A percentile compares a stretch with the other conserved stretches of the same genome.
Evolutionary conservation across 1,140 invertebrate species (phyloP).

Genomic region (Oryctes rhinoceros): DNA sequence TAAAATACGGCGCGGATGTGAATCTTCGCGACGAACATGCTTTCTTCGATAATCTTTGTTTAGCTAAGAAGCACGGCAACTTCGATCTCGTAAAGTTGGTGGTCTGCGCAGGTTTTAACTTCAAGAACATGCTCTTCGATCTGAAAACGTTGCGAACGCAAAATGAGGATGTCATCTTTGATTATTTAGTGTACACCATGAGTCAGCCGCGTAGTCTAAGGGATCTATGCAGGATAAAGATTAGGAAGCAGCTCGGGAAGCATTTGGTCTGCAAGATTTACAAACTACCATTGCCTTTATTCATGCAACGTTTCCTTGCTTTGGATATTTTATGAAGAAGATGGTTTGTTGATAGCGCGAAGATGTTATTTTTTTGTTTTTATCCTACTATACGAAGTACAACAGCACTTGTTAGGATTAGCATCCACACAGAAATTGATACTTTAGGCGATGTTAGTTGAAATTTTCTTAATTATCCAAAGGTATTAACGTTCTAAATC

Average conservation of each 20-base stretch:
- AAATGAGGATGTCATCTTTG: conserved; percentile 51
- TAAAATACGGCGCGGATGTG: conserved; percentile 58
- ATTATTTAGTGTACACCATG: conserved; percentile 58
- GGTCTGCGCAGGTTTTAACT: conserved; percentile 57
- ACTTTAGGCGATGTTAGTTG: neutral
- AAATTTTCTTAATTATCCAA: too few species aligned
- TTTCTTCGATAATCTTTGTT: conserved; percentile 60
- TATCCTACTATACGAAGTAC: conserved; percentile 2
- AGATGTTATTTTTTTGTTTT: neutral
- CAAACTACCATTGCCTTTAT: conserved; percentile 57
- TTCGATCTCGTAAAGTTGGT: conserved; percentile 56
- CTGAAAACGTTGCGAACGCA: conserved; percentile 53
- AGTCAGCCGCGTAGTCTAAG: conserved; percentile 61
- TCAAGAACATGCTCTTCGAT: conserved; percentile 54
- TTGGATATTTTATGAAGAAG: conserved; percentile 49
- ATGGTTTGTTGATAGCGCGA: neutral
- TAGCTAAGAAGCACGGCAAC: conserved; percentile 60
- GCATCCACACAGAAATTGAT: neutral
- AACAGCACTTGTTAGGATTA: conserved; percentile 26
- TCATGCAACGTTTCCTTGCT: conserved; percentile 55
- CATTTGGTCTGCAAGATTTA: conserved; percentile 57
- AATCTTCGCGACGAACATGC: conserved; percentile 55
- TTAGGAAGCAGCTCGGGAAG: conserved; percentile 56
- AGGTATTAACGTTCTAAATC: too few species aligned
- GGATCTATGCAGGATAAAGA: conserved; percentile 61